Evolutionary conservation across 2,113 vertebrate species (phyloP), one percentile per base, ranked within the genome.

Genomic region (Podarcis muralis): DNA sequence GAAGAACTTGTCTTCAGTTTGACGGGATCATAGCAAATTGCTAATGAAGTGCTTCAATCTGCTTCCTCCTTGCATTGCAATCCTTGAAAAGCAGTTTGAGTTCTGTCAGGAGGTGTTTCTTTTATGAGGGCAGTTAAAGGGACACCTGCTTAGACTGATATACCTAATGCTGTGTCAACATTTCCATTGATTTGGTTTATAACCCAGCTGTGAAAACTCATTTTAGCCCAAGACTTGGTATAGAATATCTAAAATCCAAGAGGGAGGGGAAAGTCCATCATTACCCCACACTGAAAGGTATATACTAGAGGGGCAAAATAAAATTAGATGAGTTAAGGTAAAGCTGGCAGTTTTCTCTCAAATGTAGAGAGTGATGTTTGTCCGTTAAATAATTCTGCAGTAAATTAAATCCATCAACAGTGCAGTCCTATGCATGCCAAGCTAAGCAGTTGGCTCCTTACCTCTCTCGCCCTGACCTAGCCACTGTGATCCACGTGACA

Each of bases 151-250:
- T 94, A 91, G 91, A 95, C 85, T 95, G 95, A 96, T 96, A 96
- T 71, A 94, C 94, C 90, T 94, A 92, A 94, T 94, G 89, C 94
- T 96, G 89, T 92, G 95, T 96, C 96, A 97, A 97, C 94, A 96
- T 97, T 97, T 97, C 96, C 96, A 97, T 89, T 93, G 92, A 96
- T 97, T 96, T 96, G 89, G 92, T 97, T 97, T 97, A 96, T 97
- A 93, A 96, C 92, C 94, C 97, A 97, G 96, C 97, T 97, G 96
- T 96, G 95, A 97, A 97, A 97, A 96, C 96, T 95, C 92, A 94
- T 94, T 95, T 96, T 95, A 91, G 94, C 93, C 86, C 93, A 89
- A 95, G 93, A 95, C 93, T 91, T 93, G 94, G 92, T 92, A 94
- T 96, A 96, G 94, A 95, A 96, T 95, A 95, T 90, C 94, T 93